These are phyloP conservation scores for Drosophila rufa DNA, from an alignment of 1,140 invertebrate genomes.

Conservation along the genomic window DNA sequence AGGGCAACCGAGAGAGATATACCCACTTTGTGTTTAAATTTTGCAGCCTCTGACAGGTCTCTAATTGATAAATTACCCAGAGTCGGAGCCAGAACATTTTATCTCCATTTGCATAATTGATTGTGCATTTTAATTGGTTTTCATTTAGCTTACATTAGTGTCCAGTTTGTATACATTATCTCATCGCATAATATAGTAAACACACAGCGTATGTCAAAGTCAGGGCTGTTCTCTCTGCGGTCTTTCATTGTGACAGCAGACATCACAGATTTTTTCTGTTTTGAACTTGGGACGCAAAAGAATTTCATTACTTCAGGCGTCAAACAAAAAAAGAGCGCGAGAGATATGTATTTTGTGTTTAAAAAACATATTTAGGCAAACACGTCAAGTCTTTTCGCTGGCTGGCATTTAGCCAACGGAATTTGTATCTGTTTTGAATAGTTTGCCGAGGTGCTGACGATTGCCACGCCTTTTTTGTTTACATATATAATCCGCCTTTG, in stretches of 20 bases:
- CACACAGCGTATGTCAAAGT: constrained; percentile 44
- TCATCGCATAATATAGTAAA: constrained; percentile 7
- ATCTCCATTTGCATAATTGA: constrained; percentile 60
- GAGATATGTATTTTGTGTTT: constrained; percentile 50
- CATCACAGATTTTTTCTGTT: constrained; percentile 33
- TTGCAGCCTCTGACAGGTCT: constrained; percentile 25
- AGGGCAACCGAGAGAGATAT: not conserved
- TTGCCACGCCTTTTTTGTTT: constrained; percentile 16
- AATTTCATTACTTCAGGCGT: constrained; percentile 74
- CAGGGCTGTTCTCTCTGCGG: constrained; percentile 27
- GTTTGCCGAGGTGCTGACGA: constrained; percentile 52
- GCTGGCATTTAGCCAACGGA: constrained; percentile 66
- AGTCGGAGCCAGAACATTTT: constrained; percentile 4
- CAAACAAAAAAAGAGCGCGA: constrained; percentile 49
- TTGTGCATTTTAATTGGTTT: constrained; percentile 46
- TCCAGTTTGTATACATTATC: constrained; percentile 29
- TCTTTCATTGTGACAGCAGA: constrained; percentile 24
- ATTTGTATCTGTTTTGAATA: constrained; percentile 79
- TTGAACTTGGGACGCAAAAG: constrained; percentile 70
- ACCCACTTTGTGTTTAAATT: constrained; percentile 14
- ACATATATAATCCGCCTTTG: not conserved
- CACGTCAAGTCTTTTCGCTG: constrained; percentile 64
- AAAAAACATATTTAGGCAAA: constrained; percentile 72
- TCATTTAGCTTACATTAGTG: constrained; percentile 29
- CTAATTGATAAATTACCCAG: constrained; percentile 51